Evolutionary conservation across 2,888 invertebrate species (phyloP).

Genomic region (Allophyes oxyacanthae): DNA sequence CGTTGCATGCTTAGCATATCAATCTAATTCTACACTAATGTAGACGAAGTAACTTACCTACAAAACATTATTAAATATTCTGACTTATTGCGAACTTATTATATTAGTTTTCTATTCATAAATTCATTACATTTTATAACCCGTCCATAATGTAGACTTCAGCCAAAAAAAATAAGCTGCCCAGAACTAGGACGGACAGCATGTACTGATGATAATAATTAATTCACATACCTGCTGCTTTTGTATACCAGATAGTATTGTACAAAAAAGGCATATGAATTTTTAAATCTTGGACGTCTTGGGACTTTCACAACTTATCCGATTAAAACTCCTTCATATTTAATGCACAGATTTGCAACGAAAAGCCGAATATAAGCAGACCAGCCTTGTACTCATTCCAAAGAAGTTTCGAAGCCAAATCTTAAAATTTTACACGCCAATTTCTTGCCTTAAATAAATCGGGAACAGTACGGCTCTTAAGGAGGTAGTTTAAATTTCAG

Average conservation of each 20-base stretch:
- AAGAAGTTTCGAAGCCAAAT: conserved; percentile 19
- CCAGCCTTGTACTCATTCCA: neutral
- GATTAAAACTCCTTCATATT: conserved; percentile 40
- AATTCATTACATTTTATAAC: too few relatives aligned
- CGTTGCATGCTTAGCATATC: neutral
- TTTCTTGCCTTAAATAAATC: conserved; percentile 41
- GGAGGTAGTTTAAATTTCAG: conserved; percentile 34
- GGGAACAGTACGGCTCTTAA: conserved; percentile 25
- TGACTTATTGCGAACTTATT: too few relatives aligned
- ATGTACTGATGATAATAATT: too few relatives aligned
- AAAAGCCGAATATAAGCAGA: conserved; percentile 2
- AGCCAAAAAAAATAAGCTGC: too few relatives aligned
- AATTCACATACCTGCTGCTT: too few relatives aligned
- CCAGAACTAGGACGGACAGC: too few relatives aligned
- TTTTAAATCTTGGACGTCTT: conserved; percentile 12
- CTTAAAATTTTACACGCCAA: conserved; percentile 39
- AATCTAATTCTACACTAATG: too few relatives aligned
- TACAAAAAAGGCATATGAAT: conserved; percentile 15
- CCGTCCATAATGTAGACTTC: too few relatives aligned
- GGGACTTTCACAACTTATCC: conserved; percentile 21
- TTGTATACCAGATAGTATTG: too few relatives aligned
- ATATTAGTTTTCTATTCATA: too few relatives aligned
- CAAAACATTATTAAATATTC: too few relatives aligned
- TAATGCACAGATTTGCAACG: conserved; percentile 31
- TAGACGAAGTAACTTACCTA: too few relatives aligned